Percentiles rank a stretch among this genome's conserved stretches.
Conservation (phyloP, 2,888 invertebrate genomes). For the Slavum lentiscoides region DNA sequence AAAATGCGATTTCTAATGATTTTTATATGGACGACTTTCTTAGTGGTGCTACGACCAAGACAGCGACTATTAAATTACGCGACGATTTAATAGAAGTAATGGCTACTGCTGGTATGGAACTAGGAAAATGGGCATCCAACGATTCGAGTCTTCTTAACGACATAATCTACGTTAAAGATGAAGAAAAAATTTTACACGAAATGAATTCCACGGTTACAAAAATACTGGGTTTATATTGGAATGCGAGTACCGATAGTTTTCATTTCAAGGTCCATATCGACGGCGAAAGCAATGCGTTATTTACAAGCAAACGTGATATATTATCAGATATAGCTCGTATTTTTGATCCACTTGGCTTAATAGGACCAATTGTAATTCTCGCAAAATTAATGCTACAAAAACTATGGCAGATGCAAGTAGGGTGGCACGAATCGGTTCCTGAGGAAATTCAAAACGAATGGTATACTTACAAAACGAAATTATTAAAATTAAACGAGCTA, state of each 20-base stretch:
- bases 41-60: neutral
- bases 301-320: neutral
- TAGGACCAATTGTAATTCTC: neutral
- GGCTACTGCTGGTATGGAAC: neutral
- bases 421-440: neutral
- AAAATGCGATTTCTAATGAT: neutral
- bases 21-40: slow-evolving; percentile 3
- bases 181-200: neutral
- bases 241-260: neutral
- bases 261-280: neutral
- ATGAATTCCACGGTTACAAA: neutral
- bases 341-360: neutral
- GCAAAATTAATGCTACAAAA: slow-evolving; percentile 9
- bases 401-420: neutral
- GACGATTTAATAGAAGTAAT: neutral
- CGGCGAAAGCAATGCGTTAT: neutral
- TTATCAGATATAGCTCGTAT: slow-evolving; percentile 6
- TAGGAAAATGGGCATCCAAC: slow-evolving; percentile 22
- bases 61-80: neutral
- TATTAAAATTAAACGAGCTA: neutral
- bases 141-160: neutral
- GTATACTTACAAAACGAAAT: neutral
- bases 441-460: too few relatives aligned
- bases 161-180: neutral
- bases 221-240: slow-evolving; percentile 18